Percentiles rank a stretch among this genome's conserved stretches.
Evolutionary conservation across 1,140 invertebrate genomes (phyloP).

Genomic region (Listronotus oregonensis): DNA sequence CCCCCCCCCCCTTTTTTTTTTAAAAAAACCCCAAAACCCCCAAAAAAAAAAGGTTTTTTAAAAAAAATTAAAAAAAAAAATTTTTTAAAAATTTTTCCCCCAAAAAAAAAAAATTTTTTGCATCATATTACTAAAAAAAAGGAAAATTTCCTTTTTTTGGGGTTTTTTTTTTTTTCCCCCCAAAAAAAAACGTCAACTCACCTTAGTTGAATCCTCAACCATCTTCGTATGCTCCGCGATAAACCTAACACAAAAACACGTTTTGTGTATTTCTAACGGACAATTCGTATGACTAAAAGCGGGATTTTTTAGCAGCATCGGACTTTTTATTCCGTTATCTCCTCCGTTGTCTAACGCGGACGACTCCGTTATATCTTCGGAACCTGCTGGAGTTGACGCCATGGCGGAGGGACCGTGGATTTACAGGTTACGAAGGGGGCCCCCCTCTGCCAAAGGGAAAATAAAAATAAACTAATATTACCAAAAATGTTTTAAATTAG

Average conservation of each 20-base stretch:
- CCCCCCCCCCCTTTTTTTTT: too few relatives aligned
- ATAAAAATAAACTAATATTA: neutral
- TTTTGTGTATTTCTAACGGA: constrained; percentile 84
- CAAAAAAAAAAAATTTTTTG: too few relatives aligned
- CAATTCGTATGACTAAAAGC: constrained; percentile 80
- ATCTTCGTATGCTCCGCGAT: constrained; percentile 93
- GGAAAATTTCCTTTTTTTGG: too few relatives aligned
- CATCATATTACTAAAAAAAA: too few relatives aligned
- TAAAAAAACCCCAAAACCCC: too few relatives aligned
- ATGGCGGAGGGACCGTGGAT: constrained; percentile 69
- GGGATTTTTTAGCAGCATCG: constrained; percentile 66
- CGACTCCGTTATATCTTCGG: constrained; percentile 61
- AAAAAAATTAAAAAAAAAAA: too few relatives aligned
- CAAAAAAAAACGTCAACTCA: too few relatives aligned
- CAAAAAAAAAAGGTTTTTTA: too few relatives aligned
- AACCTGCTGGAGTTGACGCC: constrained; percentile 59
- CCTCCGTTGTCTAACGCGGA: constrained; percentile 46
- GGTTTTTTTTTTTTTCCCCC: too few relatives aligned
- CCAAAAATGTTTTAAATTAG: too few relatives aligned
- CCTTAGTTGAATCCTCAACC: constrained; percentile 91
- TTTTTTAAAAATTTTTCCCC: too few relatives aligned
- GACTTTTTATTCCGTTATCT: constrained; percentile 67
- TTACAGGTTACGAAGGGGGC: constrained; percentile 79
- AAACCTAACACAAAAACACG: constrained; percentile 90
- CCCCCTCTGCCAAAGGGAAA: constrained; percentile 72